These are phyloP conservation scores for Varanus komodoensis DNA, from an alignment of 2,113 vertebrate genomes.

Conservation along the genomic window DNA sequence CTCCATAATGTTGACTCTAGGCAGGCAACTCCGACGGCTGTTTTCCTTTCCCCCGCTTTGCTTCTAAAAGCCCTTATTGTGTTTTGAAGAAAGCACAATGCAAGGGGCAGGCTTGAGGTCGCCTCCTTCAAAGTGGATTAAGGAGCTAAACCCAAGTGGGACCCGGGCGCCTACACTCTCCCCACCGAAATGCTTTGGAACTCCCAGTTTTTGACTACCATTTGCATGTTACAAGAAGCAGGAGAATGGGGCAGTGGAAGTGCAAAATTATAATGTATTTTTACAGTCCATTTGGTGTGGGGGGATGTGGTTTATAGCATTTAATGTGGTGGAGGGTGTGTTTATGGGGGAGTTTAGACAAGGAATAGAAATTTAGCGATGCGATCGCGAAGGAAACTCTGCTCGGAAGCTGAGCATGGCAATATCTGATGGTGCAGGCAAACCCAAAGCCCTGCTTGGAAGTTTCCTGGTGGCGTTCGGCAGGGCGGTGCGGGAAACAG, in stretches of 20 bases:
- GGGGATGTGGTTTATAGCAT: neutral
- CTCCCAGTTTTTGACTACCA: neutral
- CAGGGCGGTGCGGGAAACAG: neutral
- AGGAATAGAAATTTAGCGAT: neutral
- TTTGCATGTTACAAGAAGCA: neutral
- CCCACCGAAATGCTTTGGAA: neutral
- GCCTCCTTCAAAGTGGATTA: neutral
- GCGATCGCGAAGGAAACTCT: neutral
- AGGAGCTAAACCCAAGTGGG: neutral
- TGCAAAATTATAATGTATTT: neutral
- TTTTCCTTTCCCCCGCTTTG: neutral
- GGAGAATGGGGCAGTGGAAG: neutral
- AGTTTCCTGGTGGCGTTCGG: neutral
- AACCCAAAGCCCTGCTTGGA: neutral
- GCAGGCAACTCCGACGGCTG: neutral
- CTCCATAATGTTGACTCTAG: neutral
- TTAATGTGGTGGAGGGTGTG: neutral
- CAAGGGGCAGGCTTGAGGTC: accelerated
- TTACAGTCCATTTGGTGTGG: neutral
- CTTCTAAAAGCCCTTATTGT: neutral
- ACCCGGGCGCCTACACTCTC: neutral
- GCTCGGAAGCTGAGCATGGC: neutral
- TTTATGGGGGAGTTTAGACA: neutral
- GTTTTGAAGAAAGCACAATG: accelerated
- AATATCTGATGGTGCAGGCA: neutral